A percentile compares a stretch with the other conserved stretches of the same genome.
Conservation (phyloP, 2,888 invertebrate species). For the Aphodius granarius region DNA sequence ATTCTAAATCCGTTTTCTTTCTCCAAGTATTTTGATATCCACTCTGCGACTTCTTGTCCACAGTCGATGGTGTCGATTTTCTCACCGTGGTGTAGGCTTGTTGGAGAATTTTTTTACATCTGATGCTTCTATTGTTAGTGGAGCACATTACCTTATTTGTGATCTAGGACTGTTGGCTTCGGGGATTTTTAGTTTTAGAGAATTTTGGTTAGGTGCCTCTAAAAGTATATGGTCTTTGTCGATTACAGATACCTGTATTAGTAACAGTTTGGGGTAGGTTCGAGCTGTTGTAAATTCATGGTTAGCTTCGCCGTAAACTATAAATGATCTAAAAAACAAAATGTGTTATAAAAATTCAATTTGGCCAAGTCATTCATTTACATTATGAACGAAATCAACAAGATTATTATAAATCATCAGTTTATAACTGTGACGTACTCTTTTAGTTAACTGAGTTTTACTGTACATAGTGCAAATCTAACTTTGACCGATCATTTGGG, state of each 20-base stretch:
- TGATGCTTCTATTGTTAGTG: neutral
- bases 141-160: constrained; percentile 4
- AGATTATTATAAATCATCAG: constrained; percentile 46
- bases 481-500: too few relatives aligned
- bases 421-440: neutral
- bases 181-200: constrained; percentile 53
- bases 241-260: constrained; percentile 52
- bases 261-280: constrained; percentile 54
- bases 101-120: neutral
- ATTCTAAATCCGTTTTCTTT: constrained; percentile 43
- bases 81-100: constrained; percentile 46
- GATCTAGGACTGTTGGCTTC: neutral
- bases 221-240: constrained; percentile 51
- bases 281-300: constrained; percentile 35
- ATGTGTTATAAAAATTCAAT: neutral
- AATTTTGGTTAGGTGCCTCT: constrained; percentile 55
- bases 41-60: constrained; percentile 62
- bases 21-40: constrained; percentile 59
- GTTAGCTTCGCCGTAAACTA: constrained; percentile 30
- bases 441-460: neutral
- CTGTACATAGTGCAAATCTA: neutral
- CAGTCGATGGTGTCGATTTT: constrained; percentile 61
- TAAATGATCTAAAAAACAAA: constrained; percentile 30
- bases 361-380: too few relatives aligned
- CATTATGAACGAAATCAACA: constrained; percentile 51